A percentile compares a stretch with the other conserved stretches of the same genome.
Evolutionary conservation across 2,888 invertebrate genomes (phyloP).

Genomic region (Lasioglossum figueresi): DNA sequence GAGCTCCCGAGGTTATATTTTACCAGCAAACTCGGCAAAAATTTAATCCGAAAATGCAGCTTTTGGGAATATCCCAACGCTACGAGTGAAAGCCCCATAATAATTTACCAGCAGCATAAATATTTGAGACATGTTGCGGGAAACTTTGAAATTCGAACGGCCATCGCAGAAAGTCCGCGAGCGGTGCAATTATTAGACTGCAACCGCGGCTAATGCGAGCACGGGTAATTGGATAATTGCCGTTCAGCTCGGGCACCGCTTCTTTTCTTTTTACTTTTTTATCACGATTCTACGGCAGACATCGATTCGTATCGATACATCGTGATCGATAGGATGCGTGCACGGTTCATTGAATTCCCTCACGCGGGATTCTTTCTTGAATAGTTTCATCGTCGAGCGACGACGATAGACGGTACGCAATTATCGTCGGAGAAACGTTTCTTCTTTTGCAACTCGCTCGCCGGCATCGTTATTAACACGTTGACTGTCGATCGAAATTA

Average conservation of each 20-base stretch:
- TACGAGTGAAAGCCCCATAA: background rate
- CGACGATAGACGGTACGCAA: background rate
- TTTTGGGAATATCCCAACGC: background rate
- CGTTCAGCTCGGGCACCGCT: slow-evolving; percentile 40
- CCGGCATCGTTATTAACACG: slow-evolving; percentile 2
- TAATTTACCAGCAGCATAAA: background rate
- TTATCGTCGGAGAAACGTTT: background rate
- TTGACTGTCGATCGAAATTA: slow-evolving; percentile 8
- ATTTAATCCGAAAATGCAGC: background rate
- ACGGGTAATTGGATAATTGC: slow-evolving; percentile 78
- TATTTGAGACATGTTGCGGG: background rate
- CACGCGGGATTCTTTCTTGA: slow-evolving; percentile 19
- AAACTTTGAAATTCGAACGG: background rate
- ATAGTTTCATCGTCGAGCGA: background rate
- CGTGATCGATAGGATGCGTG: slow-evolving; percentile 38
- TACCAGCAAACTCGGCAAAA: slow-evolving; percentile 42
- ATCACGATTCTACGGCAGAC: slow-evolving; percentile 33
- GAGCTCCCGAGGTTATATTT: slow-evolving; percentile 15
- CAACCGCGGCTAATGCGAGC: slow-evolving; percentile 71
- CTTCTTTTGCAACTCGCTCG: background rate
- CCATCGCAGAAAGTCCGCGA: slow-evolving; percentile 39
- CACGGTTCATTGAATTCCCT: slow-evolving; percentile 42
- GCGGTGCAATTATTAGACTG: slow-evolving; percentile 73
- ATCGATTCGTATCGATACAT: slow-evolving; percentile 50
- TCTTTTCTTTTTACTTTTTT: slow-evolving; percentile 39